Evolutionary conservation across 2,888 invertebrate species (phyloP).

Genomic region (Spilarctia lutea): DNA sequence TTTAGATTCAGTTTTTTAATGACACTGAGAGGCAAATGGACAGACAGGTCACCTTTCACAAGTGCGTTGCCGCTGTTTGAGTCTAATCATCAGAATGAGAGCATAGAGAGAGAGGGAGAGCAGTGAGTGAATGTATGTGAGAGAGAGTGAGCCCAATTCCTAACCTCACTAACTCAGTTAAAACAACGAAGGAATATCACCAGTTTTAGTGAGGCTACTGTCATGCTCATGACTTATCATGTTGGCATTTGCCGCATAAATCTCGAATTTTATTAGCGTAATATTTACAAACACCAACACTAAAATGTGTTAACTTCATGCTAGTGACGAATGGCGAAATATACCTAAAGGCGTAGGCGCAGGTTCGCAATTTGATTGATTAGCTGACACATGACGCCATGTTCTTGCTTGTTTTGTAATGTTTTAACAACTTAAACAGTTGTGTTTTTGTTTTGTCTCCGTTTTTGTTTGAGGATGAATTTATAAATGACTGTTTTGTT

Average conservation of each 20-base stretch:
- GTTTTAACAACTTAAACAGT: slow-evolving; percentile 18
- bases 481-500: slow-evolving; percentile 7
- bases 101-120: no score
- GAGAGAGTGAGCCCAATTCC: no score
- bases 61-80: no score
- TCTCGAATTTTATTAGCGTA: background rate
- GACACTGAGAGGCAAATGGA: no score
- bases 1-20: no score
- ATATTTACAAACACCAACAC: slow-evolving; percentile 6
- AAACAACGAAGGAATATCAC: background rate
- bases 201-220: background rate
- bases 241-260: background rate
- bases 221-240: background rate
- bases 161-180: background rate
- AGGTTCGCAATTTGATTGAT: slow-evolving; percentile 45
- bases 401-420: slow-evolving; percentile 35
- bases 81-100: no score
- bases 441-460: slow-evolving; percentile 28
- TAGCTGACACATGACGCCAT: slow-evolving; percentile 40
- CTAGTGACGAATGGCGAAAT: slow-evolving; percentile 26
- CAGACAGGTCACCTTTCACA: no score
- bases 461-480: slow-evolving; percentile 8
- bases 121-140: no score
- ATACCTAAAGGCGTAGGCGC: slow-evolving; percentile 37
- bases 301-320: slow-evolving; percentile 28